phyloP scores from a whole-genome alignment of 35 echinoderm and acorn worm genomes.

The Lytechinus variegatus region DNA sequence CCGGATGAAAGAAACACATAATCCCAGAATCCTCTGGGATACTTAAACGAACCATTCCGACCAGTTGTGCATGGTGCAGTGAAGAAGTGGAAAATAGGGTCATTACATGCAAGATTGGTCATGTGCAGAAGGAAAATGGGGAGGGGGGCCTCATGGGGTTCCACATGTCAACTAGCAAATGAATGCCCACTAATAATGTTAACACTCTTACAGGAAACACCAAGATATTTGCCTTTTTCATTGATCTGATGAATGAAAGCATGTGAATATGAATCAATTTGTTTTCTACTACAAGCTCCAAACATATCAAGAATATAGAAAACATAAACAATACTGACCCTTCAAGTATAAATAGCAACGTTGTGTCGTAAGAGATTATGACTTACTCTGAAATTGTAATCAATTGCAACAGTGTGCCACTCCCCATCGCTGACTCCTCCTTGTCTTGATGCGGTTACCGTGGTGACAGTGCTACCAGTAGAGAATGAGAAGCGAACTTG shows the following conservation, averaged over 20 bases:
- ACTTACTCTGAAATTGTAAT: slow-evolving; percentile 84
- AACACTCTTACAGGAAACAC: background rate
- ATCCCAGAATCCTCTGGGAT: background rate
- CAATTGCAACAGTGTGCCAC: slow-evolving; percentile 84
- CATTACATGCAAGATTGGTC: background rate
- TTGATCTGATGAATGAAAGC: background rate
- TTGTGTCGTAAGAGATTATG: background rate
- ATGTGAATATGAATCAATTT: background rate
- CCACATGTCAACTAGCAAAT: background rate
- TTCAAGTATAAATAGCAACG: background rate
- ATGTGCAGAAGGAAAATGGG: background rate
- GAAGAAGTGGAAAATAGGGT: background rate
- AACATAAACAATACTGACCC: background rate
- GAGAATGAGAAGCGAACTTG: slow-evolving; percentile 94
- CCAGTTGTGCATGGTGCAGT: background rate
- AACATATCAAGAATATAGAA: background rate
- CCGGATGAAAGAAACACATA: background rate
- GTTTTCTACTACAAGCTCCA: background rate
- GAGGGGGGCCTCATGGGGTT: background rate
- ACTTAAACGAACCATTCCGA: background rate
- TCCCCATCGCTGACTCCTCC: slow-evolving; percentile 89
- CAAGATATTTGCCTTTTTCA: background rate
- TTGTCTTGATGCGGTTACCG: slow-evolving; percentile 73
- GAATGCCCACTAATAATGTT: background rate
- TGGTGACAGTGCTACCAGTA: slow-evolving; percentile 72